A percentile compares a stretch with the other conserved stretches of the same genome.
These are phyloP conservation scores for Dufourea novaeangliae DNA, from an alignment of 1,140 invertebrate genomes.

Conservation along the genomic window DNA sequence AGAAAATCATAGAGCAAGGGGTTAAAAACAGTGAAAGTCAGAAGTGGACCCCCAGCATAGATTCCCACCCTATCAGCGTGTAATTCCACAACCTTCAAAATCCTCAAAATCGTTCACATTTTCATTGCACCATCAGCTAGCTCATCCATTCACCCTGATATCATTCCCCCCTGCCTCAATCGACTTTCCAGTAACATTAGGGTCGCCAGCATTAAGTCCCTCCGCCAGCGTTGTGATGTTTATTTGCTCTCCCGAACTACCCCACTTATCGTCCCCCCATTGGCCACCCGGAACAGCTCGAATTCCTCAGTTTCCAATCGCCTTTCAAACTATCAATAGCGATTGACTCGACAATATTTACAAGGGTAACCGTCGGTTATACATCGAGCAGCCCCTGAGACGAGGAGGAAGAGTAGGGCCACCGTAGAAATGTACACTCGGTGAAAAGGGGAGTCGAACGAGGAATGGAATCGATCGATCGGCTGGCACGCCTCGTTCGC, in stretches of 20 bases:
- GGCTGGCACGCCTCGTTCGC: too few relatives aligned
- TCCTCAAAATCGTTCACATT: too few relatives aligned
- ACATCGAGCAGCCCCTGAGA: neutral
- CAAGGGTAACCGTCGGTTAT: neutral
- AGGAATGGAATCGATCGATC: neutral
- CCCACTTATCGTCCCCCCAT: neutral
- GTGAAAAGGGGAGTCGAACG: neutral
- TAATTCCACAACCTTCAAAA: too few relatives aligned
- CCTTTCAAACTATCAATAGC: neutral
- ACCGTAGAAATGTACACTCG: too few relatives aligned
- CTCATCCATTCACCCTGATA: neutral
- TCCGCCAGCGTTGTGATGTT: neutral
- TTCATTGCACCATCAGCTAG: too few relatives aligned
- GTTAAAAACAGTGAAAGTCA: too few relatives aligned
- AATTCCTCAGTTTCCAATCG: neutral
- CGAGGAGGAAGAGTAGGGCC: too few relatives aligned
- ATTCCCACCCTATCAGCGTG: too few relatives aligned
- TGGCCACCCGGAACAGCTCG: neutral
- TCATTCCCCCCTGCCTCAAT: neutral
- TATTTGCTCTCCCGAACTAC: neutral
- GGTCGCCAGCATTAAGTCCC: neutral
- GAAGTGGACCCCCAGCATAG: too few relatives aligned
- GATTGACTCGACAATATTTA: conserved; percentile 5
- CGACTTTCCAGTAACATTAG: neutral
- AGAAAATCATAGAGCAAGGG: too few relatives aligned